A percentile compares a stretch with the other conserved stretches of the same genome.
Conservation (phyloP, 1,140 invertebrate genomes). For the Zaprionus gabonicus region DNA sequence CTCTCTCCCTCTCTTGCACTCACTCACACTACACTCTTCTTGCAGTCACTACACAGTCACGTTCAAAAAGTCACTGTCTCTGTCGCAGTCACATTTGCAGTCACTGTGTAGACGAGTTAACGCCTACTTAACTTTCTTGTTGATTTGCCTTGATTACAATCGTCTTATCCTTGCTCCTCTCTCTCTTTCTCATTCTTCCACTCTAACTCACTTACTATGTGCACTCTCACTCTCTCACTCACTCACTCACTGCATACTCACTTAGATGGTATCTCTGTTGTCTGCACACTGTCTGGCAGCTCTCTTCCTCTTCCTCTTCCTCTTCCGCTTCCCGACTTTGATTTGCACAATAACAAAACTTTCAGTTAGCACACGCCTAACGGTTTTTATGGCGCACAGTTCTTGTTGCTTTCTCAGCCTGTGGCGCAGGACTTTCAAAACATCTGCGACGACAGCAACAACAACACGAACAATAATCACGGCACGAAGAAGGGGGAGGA, state of each 20-base stretch:
- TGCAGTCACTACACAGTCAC: slow-evolving; percentile 1
- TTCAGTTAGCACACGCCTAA: slow-evolving; percentile 51
- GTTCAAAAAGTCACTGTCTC: neutral
- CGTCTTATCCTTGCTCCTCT: slow-evolving; percentile 3
- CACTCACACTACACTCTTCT: no score
- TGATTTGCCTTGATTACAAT: slow-evolving; percentile 5
- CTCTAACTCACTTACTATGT: neutral
- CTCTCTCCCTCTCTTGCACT: no score
- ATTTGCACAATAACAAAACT: slow-evolving; percentile 70
- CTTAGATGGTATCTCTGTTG: slow-evolving; percentile 28
- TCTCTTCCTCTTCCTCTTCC: neutral
- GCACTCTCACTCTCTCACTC: slow-evolving; percentile 6
- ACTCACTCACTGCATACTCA: slow-evolving; percentile 35
- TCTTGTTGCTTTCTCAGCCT: slow-evolving; percentile 49
- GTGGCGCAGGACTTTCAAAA: slow-evolving; percentile 54
- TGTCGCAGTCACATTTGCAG: slow-evolving; percentile 1
- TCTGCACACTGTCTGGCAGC: slow-evolving; percentile 19
- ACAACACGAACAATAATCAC: neutral
- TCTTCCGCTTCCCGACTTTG: slow-evolving; percentile 31
- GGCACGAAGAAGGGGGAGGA: neutral
- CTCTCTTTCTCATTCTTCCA: neutral
- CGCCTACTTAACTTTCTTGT: slow-evolving; percentile 20
- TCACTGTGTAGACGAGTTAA: neutral
- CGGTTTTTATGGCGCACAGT: slow-evolving; percentile 51
- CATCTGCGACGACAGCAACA: slow-evolving; percentile 51